These are phyloP conservation scores for Polydesmus complanatus DNA, from an alignment of 2,888 invertebrate genomes.

Conservation along the genomic window DNA sequence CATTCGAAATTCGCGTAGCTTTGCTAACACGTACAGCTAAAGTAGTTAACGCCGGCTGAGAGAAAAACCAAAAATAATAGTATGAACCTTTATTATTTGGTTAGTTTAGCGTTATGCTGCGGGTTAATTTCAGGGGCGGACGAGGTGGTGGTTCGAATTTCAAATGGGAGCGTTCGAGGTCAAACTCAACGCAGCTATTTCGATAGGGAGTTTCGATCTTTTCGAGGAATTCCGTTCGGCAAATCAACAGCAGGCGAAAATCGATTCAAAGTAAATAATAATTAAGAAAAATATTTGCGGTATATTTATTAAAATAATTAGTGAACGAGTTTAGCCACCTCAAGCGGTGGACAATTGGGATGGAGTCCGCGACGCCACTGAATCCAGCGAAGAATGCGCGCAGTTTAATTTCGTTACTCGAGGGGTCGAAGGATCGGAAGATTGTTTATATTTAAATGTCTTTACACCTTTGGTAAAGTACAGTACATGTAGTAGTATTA, in stretches of 20 bases:
- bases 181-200: background rate
- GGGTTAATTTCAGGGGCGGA: background rate
- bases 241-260: background rate
- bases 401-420: background rate
- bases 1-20: too few relatives aligned
- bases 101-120: too few relatives aligned
- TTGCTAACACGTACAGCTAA: too few relatives aligned
- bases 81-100: too few relatives aligned
- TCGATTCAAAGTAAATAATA: conserved; percentile 5
- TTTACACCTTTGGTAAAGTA: background rate
- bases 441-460: conserved; percentile 6
- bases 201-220: background rate
- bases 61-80: too few relatives aligned
- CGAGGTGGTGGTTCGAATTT: background rate
- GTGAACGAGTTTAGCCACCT: background rate
- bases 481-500: too few relatives aligned
- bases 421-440: background rate
- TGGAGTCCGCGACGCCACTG: conserved; percentile 3
- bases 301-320: background rate
- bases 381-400: conserved; percentile 4
- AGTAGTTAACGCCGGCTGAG: too few relatives aligned
- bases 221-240: conserved; percentile 5
- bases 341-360: conserved; percentile 8
- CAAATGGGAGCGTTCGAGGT: conserved; percentile 1
- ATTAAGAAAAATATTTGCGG: background rate